These are phyloP conservation scores for Clanis bilineata DNA, from an alignment of 2,888 invertebrate genomes.

Conservation along the genomic window DNA sequence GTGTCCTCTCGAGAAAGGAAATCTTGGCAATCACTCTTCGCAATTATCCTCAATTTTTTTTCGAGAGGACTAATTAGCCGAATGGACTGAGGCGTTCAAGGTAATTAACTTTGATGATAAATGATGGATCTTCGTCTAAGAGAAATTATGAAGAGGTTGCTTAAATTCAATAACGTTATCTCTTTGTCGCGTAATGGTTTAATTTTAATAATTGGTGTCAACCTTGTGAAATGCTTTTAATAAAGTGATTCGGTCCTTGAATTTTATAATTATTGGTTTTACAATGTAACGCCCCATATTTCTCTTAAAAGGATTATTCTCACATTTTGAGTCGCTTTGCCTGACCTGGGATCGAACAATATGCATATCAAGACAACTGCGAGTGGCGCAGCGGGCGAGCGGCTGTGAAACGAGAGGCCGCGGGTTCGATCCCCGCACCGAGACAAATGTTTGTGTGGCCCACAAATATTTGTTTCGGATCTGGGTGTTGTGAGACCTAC, in stretches of 20 bases:
- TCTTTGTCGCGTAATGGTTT: not conserved
- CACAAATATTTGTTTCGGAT: too few relatives aligned
- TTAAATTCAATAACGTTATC: constrained; percentile 11
- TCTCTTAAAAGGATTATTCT: too few relatives aligned
- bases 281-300: too few relatives aligned
- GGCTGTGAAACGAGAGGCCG: too few relatives aligned
- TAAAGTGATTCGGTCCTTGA: not conserved
- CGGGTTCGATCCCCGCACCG: too few relatives aligned
- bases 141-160: constrained; percentile 1
- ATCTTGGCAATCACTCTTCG: constrained; percentile 71
- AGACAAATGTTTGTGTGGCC: too few relatives aligned
- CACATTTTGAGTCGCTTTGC: too few relatives aligned
- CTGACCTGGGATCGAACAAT: too few relatives aligned
- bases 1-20: constrained; percentile 60
- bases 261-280: not conserved
- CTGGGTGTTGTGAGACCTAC: too few relatives aligned
- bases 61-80: constrained; percentile 69
- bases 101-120: constrained; percentile 75
- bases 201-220: constrained; percentile 2
- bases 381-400: too few relatives aligned
- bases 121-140: constrained; percentile 43
- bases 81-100: constrained; percentile 68
- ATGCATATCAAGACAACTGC: too few relatives aligned
- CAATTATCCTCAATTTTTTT: constrained; percentile 76
- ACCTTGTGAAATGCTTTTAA: not conserved